These are phyloP conservation scores for Mallotus villosus DNA, from an alignment of 2,797 vertebrate species.

Conservation along the genomic window DNA sequence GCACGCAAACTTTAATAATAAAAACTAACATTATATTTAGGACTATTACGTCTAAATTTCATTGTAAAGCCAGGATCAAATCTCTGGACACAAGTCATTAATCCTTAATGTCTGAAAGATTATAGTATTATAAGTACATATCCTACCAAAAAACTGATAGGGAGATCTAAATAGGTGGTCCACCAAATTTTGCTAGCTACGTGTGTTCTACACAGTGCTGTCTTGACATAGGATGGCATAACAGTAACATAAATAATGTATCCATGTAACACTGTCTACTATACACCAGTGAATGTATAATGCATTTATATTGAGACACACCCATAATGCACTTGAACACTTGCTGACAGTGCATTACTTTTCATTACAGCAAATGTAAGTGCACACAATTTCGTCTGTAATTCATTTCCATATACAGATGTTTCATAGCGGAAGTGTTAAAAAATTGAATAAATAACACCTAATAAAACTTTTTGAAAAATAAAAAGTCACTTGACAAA, in stretches of 20 bases:
- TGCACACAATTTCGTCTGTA: background rate
- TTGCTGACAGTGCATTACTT: background rate
- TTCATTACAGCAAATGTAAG: background rate
- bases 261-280: background rate
- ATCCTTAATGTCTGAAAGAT: slow-evolving; percentile 30
- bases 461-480: slow-evolving; percentile 1
- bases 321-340: background rate
- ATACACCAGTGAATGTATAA: background rate
- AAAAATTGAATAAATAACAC: slow-evolving; percentile 11
- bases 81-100: slow-evolving; percentile 55
- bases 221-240: slow-evolving; percentile 65
- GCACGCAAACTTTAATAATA: slow-evolving; percentile 72
- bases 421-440: slow-evolving; percentile 4
- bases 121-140: slow-evolving; percentile 74
- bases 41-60: slow-evolving; percentile 71
- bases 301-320: background rate
- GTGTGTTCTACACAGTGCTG: slow-evolving; percentile 52
- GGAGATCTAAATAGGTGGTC: slow-evolving; percentile 78
- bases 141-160: slow-evolving; percentile 54
- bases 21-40: slow-evolving; percentile 41
- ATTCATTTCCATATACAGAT: background rate
- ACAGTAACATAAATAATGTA: slow-evolving; percentile 22
- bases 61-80: slow-evolving; percentile 80
- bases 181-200: slow-evolving; percentile 53
- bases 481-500: slow-evolving; percentile 32